A percentile compares a stretch with the other conserved stretches of the same genome.
Evolutionary conservation across 2,113 vertebrate species (phyloP).

Genomic region (Daubentonia madagascariensis): DNA sequence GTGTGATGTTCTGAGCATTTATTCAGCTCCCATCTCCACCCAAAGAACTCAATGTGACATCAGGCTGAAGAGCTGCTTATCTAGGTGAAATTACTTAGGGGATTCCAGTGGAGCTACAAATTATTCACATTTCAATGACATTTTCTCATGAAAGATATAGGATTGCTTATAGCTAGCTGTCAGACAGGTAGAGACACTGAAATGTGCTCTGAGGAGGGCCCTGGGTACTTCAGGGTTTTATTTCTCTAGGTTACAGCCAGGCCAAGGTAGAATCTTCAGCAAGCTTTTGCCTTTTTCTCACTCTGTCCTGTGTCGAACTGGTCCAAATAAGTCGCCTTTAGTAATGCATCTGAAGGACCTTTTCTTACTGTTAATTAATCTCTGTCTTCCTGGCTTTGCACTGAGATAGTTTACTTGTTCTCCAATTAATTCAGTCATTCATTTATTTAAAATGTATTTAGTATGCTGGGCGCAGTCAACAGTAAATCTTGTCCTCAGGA

Average conservation of each 20-base stretch:
- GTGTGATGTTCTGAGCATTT: not conserved
- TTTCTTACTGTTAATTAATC: not conserved
- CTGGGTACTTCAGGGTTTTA: not conserved
- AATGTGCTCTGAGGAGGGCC: not conserved
- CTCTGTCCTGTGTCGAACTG: not conserved
- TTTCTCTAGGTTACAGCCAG: not conserved
- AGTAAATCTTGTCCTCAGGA: not conserved
- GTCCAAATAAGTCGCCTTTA: not conserved
- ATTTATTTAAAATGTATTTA: not conserved
- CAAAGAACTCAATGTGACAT: constrained; percentile 26
- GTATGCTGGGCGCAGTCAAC: not conserved
- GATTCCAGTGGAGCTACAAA: constrained; percentile 43
- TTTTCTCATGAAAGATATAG: constrained; percentile 52
- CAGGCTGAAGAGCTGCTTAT: constrained; percentile 13
- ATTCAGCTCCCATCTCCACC: constrained; percentile 48
- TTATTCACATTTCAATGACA: constrained; percentile 59
- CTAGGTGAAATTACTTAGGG: constrained; percentile 51
- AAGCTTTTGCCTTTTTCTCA: not conserved
- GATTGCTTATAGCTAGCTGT: constrained; percentile 27
- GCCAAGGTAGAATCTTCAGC: not conserved
- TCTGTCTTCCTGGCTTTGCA: not conserved
- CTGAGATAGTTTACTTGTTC: not conserved
- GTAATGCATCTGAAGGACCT: not conserved
- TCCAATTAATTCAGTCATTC: constrained; percentile 1
- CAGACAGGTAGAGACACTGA: not conserved